Evolutionary conservation across 2,113 vertebrate species (phyloP).

Genomic region (Chloebia gouldiae): DNA sequence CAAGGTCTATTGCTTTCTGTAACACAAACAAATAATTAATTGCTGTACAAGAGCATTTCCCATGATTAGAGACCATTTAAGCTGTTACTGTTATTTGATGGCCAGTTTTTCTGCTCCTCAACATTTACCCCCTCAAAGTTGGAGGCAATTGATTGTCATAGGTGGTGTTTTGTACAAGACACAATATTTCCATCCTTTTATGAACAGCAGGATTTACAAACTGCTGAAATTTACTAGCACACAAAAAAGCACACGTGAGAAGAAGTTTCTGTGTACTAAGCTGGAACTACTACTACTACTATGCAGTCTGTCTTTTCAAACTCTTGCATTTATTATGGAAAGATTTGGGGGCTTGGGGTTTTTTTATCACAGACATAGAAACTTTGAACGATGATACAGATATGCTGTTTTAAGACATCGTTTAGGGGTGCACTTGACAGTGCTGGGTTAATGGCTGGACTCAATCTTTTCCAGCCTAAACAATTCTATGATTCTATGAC

Average conservation of each 20-base stretch:
- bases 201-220: background rate
- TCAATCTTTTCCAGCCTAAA: background rate
- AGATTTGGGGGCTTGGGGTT: background rate
- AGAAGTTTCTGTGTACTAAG: background rate
- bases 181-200: background rate
- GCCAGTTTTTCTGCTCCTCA: background rate
- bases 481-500: background rate
- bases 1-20: conserved; percentile 95
- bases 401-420: background rate
- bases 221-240: background rate
- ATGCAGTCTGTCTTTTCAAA: background rate
- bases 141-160: background rate
- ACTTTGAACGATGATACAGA: background rate
- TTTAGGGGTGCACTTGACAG: background rate
- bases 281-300: background rate
- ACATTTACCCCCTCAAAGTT: background rate
- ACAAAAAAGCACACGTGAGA: background rate
- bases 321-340: background rate
- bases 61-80: background rate
- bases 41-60: background rate
- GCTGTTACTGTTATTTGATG: background rate
- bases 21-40: conserved; percentile 22
- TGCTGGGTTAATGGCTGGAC: background rate
- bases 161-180: background rate
- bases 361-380: background rate